Evolutionary conservation across 2,797 vertebrate genomes (phyloP), one percentile per base, ranked within the genome.

Genomic region (Notolabrus celidotus): DNA sequence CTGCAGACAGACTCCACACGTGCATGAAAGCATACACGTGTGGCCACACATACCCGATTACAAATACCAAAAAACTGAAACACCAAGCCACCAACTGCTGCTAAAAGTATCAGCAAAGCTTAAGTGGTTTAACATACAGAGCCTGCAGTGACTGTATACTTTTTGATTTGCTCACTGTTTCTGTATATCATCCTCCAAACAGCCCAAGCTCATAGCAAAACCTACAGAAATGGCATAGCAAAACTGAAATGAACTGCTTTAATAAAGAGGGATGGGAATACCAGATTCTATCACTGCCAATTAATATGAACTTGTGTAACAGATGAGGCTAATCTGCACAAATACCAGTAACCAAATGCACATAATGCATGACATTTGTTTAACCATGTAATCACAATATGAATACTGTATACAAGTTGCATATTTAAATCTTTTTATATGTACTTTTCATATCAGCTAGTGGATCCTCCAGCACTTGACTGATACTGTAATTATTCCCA

Each of bases 1-100:
- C 83, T 90, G 82, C 62, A 69, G 56, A 67, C 64, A 49, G 64
- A 68, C 22, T 68, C 43, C 74, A 67, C 47, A 69, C 52, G 69
- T 67, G 62, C 49, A 59, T 50, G 42, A 74, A 76, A 68, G 62
- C 68, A 65, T 29, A 75, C 63, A 59, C 64, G 52, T 4, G 45
- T 36, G 52, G 47, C 67, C 67, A 76, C 53, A 76, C 52, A 76
- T 2, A 56, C 10, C 27, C 34, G 16, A 29, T 5, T 69, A 80
- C 53, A 63, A 70, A 72, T 27, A 22, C 33, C 42, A 25, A 69
- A 82, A 53, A 52, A 73, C 17, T n/a, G 34, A 70, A 79, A 74
- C 9, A 73, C 19, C 33, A 36, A 74, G 61, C 51, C 72, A 38
- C 25, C 61, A 69, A 72, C 75, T 67, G 33, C 22, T 58, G 59